These are phyloP conservation scores for Porites rus DNA, from an alignment of 92 coral and sea anemone species.

Conservation along the genomic window DNA sequence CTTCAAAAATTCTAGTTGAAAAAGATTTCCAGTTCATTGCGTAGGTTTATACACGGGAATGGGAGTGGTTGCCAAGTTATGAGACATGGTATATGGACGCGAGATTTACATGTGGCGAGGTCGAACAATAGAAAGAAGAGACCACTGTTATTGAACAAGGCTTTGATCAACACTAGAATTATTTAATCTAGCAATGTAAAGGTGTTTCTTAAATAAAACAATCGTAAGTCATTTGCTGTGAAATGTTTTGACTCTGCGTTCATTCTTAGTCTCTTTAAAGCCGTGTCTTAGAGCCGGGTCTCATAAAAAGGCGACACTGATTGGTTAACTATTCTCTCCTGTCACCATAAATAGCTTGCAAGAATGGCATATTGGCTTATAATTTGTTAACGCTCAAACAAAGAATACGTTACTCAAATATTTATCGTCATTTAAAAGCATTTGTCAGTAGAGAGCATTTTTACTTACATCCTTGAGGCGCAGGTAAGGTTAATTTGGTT, in stretches of 20 bases:
- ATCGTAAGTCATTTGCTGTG: constrained; percentile 7
- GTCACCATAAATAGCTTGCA: constrained; percentile 3
- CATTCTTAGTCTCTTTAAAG: constrained; percentile 18
- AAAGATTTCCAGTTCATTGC: not conserved
- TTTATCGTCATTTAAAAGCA: constrained; percentile 1
- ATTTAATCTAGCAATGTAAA: constrained; percentile 23
- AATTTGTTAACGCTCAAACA: not conserved
- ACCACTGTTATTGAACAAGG: constrained; percentile 14
- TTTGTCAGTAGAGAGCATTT: not conserved
- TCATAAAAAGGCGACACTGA: not conserved
- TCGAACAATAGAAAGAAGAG: constrained; percentile 15
- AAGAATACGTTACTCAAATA: constrained; percentile 29
- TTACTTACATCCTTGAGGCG: not conserved
- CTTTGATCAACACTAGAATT: not conserved
- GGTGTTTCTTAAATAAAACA: constrained; percentile 21
- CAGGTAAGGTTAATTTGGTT: constrained; percentile 13
- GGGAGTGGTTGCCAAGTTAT: constrained; percentile 29
- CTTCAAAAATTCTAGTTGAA: not conserved
- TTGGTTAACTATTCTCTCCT: constrained; percentile 24
- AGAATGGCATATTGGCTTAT: not conserved
- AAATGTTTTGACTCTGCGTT: constrained; percentile 16
- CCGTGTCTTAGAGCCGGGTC: constrained; percentile 29
- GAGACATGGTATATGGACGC: constrained; percentile 27
- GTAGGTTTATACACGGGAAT: not conserved
- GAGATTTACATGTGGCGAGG: constrained; percentile 37